A percentile compares a stretch with the other conserved stretches of the same genome.
Evolutionary conservation across 2,797 vertebrate genomes (phyloP).

Genomic region (Salmo trutta): DNA sequence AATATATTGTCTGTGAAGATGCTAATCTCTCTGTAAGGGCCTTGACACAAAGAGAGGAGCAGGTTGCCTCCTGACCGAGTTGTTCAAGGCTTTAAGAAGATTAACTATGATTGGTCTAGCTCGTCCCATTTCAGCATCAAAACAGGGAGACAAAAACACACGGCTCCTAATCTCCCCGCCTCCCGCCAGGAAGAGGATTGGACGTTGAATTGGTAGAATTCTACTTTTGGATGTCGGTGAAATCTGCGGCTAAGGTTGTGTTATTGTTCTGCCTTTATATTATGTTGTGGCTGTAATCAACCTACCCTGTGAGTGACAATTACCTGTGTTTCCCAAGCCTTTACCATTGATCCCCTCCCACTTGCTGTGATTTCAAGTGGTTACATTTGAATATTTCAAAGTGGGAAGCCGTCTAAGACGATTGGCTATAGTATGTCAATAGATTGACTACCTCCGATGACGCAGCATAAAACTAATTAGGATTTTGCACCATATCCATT

Average conservation of each 20-base stretch:
- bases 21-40: slow-evolving; percentile 8
- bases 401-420: no score
- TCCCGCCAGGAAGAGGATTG: background rate
- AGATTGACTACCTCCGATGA: no score
- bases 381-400: background rate
- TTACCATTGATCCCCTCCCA: background rate
- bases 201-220: background rate
- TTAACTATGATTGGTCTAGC: slow-evolving; percentile 10
- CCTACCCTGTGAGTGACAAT: background rate
- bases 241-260: background rate
- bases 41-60: background rate
- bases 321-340: background rate
- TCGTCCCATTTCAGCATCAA: background rate
- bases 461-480: no score
- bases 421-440: no score
- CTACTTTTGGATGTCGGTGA: background rate
- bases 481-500: background rate
- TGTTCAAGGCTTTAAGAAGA: slow-evolving; percentile 3
- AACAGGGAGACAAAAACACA: background rate
- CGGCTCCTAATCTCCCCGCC: background rate
- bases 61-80: slow-evolving; percentile 1
- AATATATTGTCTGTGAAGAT: background rate
- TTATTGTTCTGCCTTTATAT: background rate
- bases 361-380: background rate
- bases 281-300: background rate